Conservation (phyloP, 2,797 vertebrate genomes). For the Avahi laniger region DNA sequence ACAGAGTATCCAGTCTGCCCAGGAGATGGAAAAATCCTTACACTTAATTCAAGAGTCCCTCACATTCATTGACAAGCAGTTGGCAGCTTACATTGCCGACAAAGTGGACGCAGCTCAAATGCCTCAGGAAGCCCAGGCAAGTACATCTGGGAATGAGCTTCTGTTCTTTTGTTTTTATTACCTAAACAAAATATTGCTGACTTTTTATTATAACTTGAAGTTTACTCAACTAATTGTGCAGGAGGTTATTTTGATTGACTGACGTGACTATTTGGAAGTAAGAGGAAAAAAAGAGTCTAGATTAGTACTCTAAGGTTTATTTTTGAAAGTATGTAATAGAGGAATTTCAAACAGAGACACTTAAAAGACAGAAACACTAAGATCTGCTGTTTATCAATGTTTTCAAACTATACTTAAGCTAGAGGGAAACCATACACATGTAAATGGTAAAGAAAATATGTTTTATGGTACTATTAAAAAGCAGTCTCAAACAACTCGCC, state of each 20-base stretch:
- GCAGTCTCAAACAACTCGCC: background rate
- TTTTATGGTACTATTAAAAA: background rate
- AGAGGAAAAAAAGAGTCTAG: background rate
- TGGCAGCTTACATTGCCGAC: conserved; percentile 91
- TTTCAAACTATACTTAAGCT: background rate
- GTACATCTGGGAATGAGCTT: conserved; percentile 31
- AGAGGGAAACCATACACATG: background rate
- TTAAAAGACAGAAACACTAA: background rate
- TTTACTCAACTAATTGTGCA: background rate
- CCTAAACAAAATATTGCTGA: background rate
- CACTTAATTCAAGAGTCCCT: conserved; percentile 93
- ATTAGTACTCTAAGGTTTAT: background rate
- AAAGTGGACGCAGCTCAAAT: conserved; percentile 94
- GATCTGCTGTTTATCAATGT: background rate
- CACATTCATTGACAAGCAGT: conserved; percentile 91
- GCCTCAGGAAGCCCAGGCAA: conserved; percentile 96
- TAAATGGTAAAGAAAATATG: background rate
- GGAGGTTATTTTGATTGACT: background rate
- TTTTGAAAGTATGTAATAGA: background rate
- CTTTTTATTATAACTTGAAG: background rate
- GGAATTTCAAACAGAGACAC: background rate
- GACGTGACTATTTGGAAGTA: background rate
- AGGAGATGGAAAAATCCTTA: conserved; percentile 94
- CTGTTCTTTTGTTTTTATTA: conserved; percentile 31
- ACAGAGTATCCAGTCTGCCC: conserved; percentile 91